Evolutionary conservation across 2,113 vertebrate genomes (phyloP), one percentile per base, ranked within the genome.

Genomic region (Parotia lawesii): DNA sequence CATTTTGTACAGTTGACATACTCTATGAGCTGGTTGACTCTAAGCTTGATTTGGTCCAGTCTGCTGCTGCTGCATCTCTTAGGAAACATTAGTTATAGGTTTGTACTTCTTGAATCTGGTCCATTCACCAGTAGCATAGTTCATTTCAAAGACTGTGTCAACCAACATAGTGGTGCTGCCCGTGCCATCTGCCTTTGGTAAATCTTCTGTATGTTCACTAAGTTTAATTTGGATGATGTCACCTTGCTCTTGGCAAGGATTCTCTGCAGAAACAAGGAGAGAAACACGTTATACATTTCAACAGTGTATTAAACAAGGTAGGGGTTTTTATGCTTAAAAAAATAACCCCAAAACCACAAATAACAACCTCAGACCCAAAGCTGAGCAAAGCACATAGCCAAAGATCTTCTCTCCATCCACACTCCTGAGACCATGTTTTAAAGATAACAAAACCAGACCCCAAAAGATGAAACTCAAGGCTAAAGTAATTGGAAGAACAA

Each of bases 171-270:
- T 99, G 97, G 99, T 99, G 97, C 98, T 99, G 97, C 99, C 99
- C 9, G 98, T 99, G 95, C 99, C 99, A 37, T 99, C 99, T 0
- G 98, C 98, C 97, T 99, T 99, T 95, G 99, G 98, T 91, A 99
- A 97, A 17, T 99, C 98, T 96, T 99, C 99, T 1, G 99, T 99
- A 97, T 99, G 99, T 86, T 99, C 99, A 85, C 99, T 99, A 38
- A 99, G 98, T 95, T 99, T 99, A 98, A 99, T 99, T 98, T 99
- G 99, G 98, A 99, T 99, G 97, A 99, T 98, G 88, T 99, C 99
- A 19, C 99, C 99, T 95, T 99, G 99, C 96, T 99, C 99, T 91
- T 99, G 99, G 95, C 99, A 99, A 8, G 99, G 99, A 97, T 99
- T 99, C 97, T 99, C 99, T 99, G 98, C 12, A 38, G 75, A 95